Conservation (phyloP, 2,797 vertebrate species). For the Lepus oiostolus region DNA sequence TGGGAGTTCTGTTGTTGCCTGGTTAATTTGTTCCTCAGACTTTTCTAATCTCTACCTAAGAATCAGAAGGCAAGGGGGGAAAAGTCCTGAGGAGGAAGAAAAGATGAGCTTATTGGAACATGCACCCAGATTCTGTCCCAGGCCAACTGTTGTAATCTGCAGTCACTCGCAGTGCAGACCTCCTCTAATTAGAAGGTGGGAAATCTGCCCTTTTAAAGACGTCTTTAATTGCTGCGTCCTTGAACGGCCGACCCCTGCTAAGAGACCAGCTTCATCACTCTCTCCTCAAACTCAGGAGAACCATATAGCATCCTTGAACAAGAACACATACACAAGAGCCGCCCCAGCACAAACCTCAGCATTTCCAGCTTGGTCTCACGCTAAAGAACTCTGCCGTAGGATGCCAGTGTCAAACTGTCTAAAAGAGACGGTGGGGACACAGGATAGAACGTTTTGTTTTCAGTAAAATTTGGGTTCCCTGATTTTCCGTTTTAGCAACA, state of each 20-base stretch:
- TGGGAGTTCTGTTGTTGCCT: not conserved
- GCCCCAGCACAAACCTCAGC: not conserved
- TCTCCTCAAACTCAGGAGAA: not conserved
- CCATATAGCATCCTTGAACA: not conserved
- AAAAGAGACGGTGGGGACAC: not conserved
- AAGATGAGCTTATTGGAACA: not conserved
- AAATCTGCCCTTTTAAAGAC: slow-evolving; percentile 74
- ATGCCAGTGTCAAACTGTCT: not conserved
- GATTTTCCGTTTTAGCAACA: not conserved
- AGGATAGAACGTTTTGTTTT: not conserved
- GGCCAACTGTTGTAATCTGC: slow-evolving; percentile 67
- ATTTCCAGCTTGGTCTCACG: not conserved
- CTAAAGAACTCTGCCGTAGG: not conserved
- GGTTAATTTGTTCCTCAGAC: not conserved
- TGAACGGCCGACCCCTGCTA: slow-evolving; percentile 49
- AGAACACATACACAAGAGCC: not conserved
- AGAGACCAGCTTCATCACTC: slow-evolving; percentile 16
- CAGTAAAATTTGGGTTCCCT: not conserved
- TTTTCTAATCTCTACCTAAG: not conserved
- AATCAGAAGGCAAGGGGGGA: not conserved
- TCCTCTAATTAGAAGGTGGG: slow-evolving; percentile 81
- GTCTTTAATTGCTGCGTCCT: slow-evolving; percentile 73
- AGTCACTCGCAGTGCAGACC: slow-evolving; percentile 45
- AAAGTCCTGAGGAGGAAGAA: not conserved
- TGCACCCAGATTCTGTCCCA: not conserved